Percentiles rank a stretch among this genome's conserved stretches.
Conservation (phyloP, 2,797 vertebrate genomes). For the Typhlichthys eigenmanni region DNA sequence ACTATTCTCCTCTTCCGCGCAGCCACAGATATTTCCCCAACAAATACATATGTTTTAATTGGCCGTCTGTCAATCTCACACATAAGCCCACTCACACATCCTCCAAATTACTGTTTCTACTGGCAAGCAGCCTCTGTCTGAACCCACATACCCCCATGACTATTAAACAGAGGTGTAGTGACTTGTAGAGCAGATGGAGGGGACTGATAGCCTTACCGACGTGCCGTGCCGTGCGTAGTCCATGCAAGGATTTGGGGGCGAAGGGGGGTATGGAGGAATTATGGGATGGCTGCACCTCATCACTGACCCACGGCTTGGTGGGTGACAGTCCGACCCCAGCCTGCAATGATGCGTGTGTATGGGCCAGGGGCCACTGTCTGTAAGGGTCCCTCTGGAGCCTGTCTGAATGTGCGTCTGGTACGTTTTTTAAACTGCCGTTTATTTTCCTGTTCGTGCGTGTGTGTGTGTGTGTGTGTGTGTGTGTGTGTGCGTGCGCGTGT, state of each 20-base stretch:
- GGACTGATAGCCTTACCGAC: slow-evolving; percentile 15
- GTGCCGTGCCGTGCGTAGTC: slow-evolving; percentile 10
- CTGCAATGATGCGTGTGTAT: slow-evolving; percentile 60
- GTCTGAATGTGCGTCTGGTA: slow-evolving; percentile 8
- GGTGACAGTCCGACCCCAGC: slow-evolving; percentile 49
- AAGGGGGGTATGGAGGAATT: slow-evolving; percentile 12
- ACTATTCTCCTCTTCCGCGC: slow-evolving; percentile 21
- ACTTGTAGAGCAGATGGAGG: background rate
- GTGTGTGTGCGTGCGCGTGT: slow-evolving; percentile 34
- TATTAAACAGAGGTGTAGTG: slow-evolving; percentile 18
- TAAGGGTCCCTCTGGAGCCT: slow-evolving; percentile 56
- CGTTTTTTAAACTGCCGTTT: background rate
- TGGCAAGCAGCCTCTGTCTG: background rate
- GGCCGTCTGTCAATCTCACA: background rate
- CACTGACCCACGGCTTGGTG: slow-evolving; percentile 27
- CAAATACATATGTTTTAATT: slow-evolving; percentile 14
- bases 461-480: slow-evolving; percentile 12
- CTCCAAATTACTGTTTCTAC: background rate
- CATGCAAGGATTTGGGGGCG: slow-evolving; percentile 6
- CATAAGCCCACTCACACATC: no score
- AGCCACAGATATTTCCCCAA: slow-evolving; percentile 8
- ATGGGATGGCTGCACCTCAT: slow-evolving; percentile 30
- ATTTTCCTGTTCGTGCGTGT: slow-evolving; percentile 1
- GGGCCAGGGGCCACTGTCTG: slow-evolving; percentile 61
- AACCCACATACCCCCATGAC: background rate